Evolutionary conservation across 1,140 invertebrate genomes (phyloP), one percentile per base, ranked within the genome.

Genomic region (Drosophila tropicalis): DNA sequence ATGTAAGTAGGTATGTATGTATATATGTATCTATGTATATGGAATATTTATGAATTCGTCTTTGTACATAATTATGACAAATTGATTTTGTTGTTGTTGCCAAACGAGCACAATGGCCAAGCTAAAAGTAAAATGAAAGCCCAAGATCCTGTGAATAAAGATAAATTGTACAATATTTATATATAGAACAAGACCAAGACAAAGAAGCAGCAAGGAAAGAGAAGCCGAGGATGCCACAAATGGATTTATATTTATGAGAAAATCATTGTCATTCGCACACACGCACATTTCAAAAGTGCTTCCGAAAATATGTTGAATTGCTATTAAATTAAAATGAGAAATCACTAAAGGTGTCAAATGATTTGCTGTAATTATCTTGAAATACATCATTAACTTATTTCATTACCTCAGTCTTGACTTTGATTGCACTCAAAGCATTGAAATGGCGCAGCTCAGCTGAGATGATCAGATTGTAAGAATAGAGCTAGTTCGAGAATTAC

Each of bases 31-130:
- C 3, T 51, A 12, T 19, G 32, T 64, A 64, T 70, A 73, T 83
- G 17, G 84, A 86, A 86, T 86, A 87, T 86, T 86, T 87, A 87
- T 87, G 76, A 76, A 72, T 72, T 68, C 51, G n/a, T 4, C 63
- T 55, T 47, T 36, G 19, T n/a, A 36, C 39, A 44, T 77, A 82
- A 87, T 83, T 83, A 83, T 73, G 70, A 82, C 74, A 73, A 89
- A 87, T 73, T 74, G 67, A 82, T 75, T 87, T 72, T 61, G 61
- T 36, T 58, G 32, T 65, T 74, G 72, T 80, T 47, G 44, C 44
- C 15, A 17, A 17, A 51, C 19, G 64, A 67, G 60, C 69, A 75
- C 66, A 80, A 76, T 80, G 62, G n/a, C 40, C 67, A 36, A 32
- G 22, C 62, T 25, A 10, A 51, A 51, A 51, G 44, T 61, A 51